Percentiles rank a stretch among this genome's conserved stretches.
phyloP scores from a whole-genome alignment of 2,113 vertebrate species.

The Parus major region DNA sequence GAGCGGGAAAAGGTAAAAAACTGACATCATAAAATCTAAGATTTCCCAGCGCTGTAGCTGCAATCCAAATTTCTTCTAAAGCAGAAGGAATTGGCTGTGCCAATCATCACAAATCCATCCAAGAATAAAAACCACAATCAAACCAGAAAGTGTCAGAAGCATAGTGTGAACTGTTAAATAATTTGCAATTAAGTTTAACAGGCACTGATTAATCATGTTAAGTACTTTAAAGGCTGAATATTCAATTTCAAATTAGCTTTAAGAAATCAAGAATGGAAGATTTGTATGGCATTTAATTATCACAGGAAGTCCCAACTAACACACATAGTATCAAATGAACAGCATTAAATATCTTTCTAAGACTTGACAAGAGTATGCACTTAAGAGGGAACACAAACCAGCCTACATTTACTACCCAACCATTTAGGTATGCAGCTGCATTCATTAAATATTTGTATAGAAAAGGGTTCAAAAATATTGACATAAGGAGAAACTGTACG shows the following conservation, averaged over 20 bases:
- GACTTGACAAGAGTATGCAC: neutral
- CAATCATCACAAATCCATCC: neutral
- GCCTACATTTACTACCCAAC: neutral
- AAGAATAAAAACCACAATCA: neutral
- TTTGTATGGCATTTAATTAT: neutral
- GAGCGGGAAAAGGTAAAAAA: neutral
- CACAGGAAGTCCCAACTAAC: neutral
- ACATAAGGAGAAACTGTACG: neutral
- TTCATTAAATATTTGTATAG: constrained; percentile 43
- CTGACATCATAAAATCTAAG: neutral
- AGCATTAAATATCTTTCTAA: neutral
- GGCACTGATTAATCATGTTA: neutral
- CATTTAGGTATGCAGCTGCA: constrained; percentile 5
- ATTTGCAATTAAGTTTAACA: neutral
- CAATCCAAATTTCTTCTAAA: neutral
- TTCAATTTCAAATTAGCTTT: neutral
- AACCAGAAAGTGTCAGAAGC: neutral
- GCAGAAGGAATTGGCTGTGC: neutral
- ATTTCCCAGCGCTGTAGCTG: neutral
- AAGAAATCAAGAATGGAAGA: neutral
- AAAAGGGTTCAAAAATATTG: constrained; percentile 23
- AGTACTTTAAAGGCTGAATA: neutral
- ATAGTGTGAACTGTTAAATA: neutral
- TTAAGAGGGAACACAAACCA: constrained; percentile 16
- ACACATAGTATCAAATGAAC: neutral